Evolutionary conservation across 2,113 vertebrate genomes (phyloP).

Genomic region (Scytalopus superciliaris): DNA sequence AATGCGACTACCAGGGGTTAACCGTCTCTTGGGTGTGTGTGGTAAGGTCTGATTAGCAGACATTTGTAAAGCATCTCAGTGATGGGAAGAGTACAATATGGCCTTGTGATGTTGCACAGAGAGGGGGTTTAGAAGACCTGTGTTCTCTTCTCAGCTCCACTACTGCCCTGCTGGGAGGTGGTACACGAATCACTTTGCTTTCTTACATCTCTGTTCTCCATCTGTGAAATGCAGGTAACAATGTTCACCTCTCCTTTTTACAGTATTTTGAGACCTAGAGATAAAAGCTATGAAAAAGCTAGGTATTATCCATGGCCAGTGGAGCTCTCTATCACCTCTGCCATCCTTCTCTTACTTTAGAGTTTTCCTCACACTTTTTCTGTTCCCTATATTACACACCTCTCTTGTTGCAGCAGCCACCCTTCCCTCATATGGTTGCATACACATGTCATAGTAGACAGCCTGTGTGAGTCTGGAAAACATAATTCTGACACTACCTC

Average conservation of each 20-base stretch:
- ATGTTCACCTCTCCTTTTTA: slow-evolving; percentile 22
- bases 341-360: background rate
- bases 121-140: background rate
- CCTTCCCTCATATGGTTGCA: background rate
- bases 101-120: slow-evolving; percentile 9
- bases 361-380: background rate
- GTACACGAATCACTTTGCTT: background rate
- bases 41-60: slow-evolving; percentile 34
- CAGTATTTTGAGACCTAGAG: background rate
- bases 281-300: background rate
- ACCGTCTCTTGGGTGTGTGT: background rate
- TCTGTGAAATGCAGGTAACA: slow-evolving; percentile 32
- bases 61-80: background rate
- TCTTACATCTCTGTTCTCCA: slow-evolving; percentile 15
- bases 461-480: background rate
- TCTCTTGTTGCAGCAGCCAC: background rate
- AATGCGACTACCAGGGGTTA: background rate
- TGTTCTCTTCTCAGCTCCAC: background rate
- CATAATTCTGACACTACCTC: background rate
- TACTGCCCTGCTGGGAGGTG: slow-evolving; percentile 13
- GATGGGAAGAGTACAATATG: background rate
- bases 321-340: background rate
- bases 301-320: background rate
- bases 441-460: background rate
- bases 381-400: background rate